Evolutionary conservation across 2,113 vertebrate species (phyloP), one percentile per base, ranked within the genome.

Genomic region (Pollachius pollachius): DNA sequence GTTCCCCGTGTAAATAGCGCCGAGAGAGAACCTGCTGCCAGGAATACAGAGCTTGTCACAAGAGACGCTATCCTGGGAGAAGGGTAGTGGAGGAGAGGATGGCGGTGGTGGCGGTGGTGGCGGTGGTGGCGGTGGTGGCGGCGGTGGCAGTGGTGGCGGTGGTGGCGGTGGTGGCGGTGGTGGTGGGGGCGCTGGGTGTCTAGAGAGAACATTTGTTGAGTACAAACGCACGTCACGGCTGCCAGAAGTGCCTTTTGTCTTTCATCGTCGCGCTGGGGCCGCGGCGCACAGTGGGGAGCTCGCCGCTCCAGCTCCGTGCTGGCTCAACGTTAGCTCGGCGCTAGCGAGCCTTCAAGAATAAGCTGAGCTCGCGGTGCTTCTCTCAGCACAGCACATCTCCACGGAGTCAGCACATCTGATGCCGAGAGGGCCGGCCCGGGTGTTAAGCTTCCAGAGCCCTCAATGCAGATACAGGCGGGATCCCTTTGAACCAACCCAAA

Each of bases 1-100:
- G 77, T 84, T 80, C 79, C 75, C 79, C 81, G 84, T 82, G 82
- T 84, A 85, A 89, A 85, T 82, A 81, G 67, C 70, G 76, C 77
- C 48, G 77, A 84, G 83, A 84, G 83, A 68, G 67, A 72, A 74
- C 77, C 68, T 41, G 68, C 65, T n/a, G 72, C 71, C 5, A 52
- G 75, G 84, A 87, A 85, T 85, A 74, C 84, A 19, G 81, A 89
- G 78, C 64, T 74, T 73, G 76, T 86, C 79, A 72, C 75, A 84
- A 11, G 80, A 76, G 70, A 63, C 25, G 18, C 81, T 84, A 77
- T 69, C 72, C 62, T 34, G 78, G 75, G 81, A 78, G 71, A 84
- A 69, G 1, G 21, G 67, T 48, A 48, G 12, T 2, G 41, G 41
- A 13, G 12, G 41, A 48, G 41, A 9, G 8, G 41, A 41, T 1